These are phyloP conservation scores for Pocillopora damicornis DNA, from an alignment of 64 coral and sea anemone species.

Conservation along the genomic window DNA sequence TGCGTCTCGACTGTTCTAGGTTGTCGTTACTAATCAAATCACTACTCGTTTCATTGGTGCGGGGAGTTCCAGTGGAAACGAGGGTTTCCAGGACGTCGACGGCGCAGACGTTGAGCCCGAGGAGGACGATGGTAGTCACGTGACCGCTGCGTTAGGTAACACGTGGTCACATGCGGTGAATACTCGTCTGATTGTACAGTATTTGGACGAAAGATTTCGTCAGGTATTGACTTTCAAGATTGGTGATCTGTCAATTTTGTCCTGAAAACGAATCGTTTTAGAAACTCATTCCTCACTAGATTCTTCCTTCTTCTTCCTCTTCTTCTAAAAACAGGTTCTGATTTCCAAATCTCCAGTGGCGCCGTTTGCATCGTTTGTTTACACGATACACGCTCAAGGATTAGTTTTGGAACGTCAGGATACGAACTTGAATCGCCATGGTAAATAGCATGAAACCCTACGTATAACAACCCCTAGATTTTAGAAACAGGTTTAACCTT, in stretches of 20 bases:
- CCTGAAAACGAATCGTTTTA: too few species aligned
- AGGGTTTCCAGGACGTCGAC: conserved; percentile 38
- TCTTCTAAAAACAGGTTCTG: conserved; percentile 28
- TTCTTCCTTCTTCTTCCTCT: not conserved
- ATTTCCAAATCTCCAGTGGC: conserved; percentile 67
- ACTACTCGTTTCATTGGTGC: conserved; percentile 49
- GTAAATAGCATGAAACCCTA: not conserved
- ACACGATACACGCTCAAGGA: conserved; percentile 55
- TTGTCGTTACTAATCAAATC: conserved; percentile 95
- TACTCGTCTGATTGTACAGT: conserved; percentile 81
- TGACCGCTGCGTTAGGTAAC: conserved; percentile 92
- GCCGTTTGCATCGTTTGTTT: conserved; percentile 50
- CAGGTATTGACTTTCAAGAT: conserved; percentile 45
- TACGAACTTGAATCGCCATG: not conserved
- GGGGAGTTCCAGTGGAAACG: not conserved
- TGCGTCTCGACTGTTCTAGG: conserved; percentile 36
- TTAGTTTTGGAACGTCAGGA: conserved; percentile 32
- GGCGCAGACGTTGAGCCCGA: conserved; percentile 53
- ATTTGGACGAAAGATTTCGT: conserved; percentile 71
- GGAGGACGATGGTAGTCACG: conserved; percentile 68
- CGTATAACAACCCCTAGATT: too few species aligned
- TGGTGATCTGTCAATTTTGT: too few species aligned
- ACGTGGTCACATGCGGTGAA: conserved; percentile 98
- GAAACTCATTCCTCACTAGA: too few species aligned
- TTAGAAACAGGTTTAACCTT: too few species aligned